Evolutionary conservation across 2,797 vertebrate species (phyloP).

Genomic region (Neosilurus mollespiculum): DNA sequence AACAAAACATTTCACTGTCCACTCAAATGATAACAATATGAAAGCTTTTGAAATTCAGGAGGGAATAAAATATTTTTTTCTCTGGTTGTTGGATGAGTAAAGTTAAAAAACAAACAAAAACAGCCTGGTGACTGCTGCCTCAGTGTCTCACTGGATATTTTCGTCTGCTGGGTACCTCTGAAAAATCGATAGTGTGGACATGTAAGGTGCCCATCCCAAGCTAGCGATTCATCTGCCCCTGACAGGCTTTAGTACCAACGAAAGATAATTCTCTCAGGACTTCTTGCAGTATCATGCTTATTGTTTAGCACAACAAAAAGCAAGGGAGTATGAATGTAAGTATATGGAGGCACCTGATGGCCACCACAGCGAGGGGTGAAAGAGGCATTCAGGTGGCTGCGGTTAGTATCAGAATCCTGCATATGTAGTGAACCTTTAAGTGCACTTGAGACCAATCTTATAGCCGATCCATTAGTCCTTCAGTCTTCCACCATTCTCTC

Average conservation of each 20-base stretch:
- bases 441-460: neutral
- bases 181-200: neutral
- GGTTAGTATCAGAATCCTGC: too few species aligned
- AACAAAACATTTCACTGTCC: neutral
- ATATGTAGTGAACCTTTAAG: neutral
- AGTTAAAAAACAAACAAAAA: neutral
- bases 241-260: neutral
- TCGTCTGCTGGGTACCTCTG: neutral
- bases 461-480: neutral
- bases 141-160: neutral
- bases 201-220: neutral
- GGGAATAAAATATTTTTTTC: neutral
- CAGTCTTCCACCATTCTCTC: neutral
- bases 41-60: neutral
- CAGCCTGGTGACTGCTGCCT: neutral
- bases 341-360: too few species aligned
- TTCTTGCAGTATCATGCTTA: neutral
- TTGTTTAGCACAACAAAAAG: too few species aligned
- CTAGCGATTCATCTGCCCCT: neutral
- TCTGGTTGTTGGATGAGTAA: neutral
- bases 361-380: too few species aligned
- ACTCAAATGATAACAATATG: neutral
- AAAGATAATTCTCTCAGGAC: neutral
- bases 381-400: too few species aligned
- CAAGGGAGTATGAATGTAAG: too few species aligned